Conservation (phyloP, 2,888 invertebrate species). For the Heliothis peltigera region DNA sequence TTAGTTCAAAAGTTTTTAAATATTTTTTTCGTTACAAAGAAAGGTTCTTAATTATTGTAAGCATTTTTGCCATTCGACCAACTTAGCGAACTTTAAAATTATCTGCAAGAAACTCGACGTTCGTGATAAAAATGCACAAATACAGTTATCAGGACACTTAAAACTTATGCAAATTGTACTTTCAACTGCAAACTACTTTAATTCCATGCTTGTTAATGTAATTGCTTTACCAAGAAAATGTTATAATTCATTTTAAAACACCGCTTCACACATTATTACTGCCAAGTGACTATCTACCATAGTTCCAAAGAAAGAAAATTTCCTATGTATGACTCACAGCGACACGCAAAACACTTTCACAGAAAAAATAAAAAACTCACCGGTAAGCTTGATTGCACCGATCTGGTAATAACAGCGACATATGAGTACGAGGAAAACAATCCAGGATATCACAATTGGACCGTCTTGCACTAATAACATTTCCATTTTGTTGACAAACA, state of each 20-base stretch:
- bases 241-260: conserved; percentile 14
- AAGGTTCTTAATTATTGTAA: neutral
- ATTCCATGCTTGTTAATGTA: conserved; percentile 19
- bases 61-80: neutral
- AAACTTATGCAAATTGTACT: conserved; percentile 22
- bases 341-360: conserved; percentile 13
- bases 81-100: neutral
- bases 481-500: conserved; percentile 74
- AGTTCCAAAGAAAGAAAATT: conserved; percentile 26
- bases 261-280: conserved; percentile 5
- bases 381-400: conserved; percentile 66
- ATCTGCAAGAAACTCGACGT: neutral
- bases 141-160: conserved; percentile 2
- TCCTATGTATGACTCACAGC: conserved; percentile 21
- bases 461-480: conserved; percentile 80
- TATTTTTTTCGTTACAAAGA: conserved; percentile 2
- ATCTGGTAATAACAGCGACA: conserved; percentile 85
- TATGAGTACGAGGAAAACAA: conserved; percentile 83
- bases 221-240: conserved; percentile 22
- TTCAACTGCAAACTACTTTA: conserved; percentile 21
- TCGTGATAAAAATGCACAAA: conserved; percentile 25
- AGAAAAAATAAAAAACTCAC: conserved; percentile 64
- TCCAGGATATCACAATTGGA: conserved; percentile 85
- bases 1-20: conserved; percentile 10
- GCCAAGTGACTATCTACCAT: conserved; percentile 18